Percentiles rank a stretch among this genome's conserved stretches.
Conservation (phyloP, 2,113 vertebrate genomes). For the Rhinolophus ferrumequinum region DNA sequence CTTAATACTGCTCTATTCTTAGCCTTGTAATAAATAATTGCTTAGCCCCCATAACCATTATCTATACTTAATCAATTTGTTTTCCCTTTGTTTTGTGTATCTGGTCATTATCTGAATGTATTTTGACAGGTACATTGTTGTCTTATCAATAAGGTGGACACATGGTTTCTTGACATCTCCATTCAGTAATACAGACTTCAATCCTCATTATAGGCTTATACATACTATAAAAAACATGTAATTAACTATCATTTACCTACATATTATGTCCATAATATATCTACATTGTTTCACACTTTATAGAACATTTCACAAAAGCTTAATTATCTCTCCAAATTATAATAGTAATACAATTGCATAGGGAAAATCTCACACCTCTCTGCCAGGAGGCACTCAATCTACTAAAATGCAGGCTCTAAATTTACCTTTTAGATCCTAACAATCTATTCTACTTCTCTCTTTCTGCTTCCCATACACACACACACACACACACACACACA, state of each 20-base stretch:
- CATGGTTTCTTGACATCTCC: neutral
- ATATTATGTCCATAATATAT: neutral
- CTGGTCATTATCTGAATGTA: neutral
- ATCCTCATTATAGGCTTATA: neutral
- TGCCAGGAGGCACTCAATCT: neutral
- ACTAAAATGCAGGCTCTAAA: neutral
- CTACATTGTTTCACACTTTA: neutral
- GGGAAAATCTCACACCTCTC: neutral
- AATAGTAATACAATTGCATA: neutral
- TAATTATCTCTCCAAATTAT: slow-evolving; percentile 25
- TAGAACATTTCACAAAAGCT: slow-evolving; percentile 3
- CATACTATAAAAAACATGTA: neutral
- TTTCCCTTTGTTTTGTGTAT: neutral
- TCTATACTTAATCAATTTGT: neutral
- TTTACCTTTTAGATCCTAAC: neutral
- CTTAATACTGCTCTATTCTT: neutral
- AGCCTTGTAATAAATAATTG: neutral
- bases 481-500: too few species aligned
- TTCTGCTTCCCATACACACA: neutral
- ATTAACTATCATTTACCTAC: neutral
- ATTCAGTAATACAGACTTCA: neutral
- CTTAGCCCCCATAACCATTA: neutral
- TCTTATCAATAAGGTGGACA: neutral
- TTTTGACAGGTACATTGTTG: neutral
- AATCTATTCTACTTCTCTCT: neutral